A percentile compares a stretch with the other conserved stretches of the same genome.
phyloP scores from a whole-genome alignment of 2,113 vertebrate genomes.

The Pollachius pollachius region DNA sequence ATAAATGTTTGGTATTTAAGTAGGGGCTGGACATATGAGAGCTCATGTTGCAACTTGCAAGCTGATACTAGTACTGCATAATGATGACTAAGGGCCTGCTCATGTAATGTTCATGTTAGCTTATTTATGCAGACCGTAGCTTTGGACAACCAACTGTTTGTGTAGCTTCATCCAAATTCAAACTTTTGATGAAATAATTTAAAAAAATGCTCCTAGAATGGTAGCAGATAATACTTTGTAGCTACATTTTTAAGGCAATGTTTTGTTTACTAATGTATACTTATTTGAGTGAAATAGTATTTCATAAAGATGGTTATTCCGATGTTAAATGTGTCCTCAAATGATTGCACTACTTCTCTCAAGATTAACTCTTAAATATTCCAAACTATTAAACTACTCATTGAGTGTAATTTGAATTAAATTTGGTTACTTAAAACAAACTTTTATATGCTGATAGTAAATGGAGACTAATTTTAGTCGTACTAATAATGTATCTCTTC shows the following conservation, averaged over 20 bases:
- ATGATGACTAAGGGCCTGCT: conserved; percentile 12
- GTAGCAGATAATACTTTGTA: neutral
- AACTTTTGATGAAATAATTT: neutral
- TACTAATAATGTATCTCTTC: too few relatives aligned
- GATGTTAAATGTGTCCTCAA: too few relatives aligned
- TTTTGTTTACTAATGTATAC: neutral
- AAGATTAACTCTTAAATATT: too few relatives aligned
- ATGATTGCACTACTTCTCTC: too few relatives aligned
- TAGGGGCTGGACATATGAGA: conserved; percentile 16
- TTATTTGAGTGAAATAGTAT: neutral
- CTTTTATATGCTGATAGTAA: too few relatives aligned
- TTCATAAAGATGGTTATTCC: too few relatives aligned
- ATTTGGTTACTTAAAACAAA: too few relatives aligned
- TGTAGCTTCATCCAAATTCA: conserved; percentile 13
- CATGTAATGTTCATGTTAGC: neutral
- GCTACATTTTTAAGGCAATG: neutral
- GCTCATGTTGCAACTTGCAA: conserved; percentile 9
- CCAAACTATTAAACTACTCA: too few relatives aligned
- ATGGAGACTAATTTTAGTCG: too few relatives aligned
- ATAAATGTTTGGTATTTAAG: too few relatives aligned
- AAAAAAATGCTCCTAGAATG: too few relatives aligned
- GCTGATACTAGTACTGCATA: neutral
- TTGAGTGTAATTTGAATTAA: too few relatives aligned
- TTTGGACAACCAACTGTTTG: neutral
- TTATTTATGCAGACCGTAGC: neutral